Evolutionary conservation across 2,113 vertebrate genomes (phyloP).

Genomic region (Elephantulus edwardii): DNA sequence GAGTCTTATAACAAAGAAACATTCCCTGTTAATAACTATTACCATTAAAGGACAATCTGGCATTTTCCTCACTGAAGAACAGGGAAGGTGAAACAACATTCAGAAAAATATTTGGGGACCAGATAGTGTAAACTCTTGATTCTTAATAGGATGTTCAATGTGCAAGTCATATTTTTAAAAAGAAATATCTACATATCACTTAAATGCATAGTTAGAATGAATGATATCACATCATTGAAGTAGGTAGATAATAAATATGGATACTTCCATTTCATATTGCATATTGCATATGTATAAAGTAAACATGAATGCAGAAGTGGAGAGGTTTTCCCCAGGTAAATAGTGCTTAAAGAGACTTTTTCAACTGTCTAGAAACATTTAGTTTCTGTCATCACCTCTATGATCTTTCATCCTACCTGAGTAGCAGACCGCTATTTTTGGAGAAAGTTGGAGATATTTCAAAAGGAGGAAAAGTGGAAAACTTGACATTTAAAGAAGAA

Average conservation of each 20-base stretch:
- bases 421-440: not conserved
- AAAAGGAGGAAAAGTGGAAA: constrained; percentile 26
- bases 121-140: not conserved
- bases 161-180: constrained; percentile 2
- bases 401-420: not conserved
- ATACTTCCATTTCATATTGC: not conserved
- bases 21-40: not conserved
- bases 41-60: not conserved
- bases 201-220: constrained; percentile 1
- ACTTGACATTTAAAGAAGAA: constrained; percentile 16
- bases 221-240: not conserved
- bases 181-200: not conserved
- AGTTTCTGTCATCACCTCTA: constrained; percentile 36
- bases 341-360: not conserved
- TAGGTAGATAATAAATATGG: not conserved
- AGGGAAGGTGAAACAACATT: not conserved
- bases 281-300: not conserved
- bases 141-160: not conserved
- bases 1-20: not conserved
- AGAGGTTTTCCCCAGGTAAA: not conserved
- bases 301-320: not conserved
- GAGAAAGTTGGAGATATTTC: constrained; percentile 9
- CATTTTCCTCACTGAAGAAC: not conserved
- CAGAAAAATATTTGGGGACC: not conserved
- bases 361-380: constrained; percentile 14